Base-by-base conservation (phyloP, 2,797 vertebrate genomes). In the Megaceryle alcyon region DNA sequence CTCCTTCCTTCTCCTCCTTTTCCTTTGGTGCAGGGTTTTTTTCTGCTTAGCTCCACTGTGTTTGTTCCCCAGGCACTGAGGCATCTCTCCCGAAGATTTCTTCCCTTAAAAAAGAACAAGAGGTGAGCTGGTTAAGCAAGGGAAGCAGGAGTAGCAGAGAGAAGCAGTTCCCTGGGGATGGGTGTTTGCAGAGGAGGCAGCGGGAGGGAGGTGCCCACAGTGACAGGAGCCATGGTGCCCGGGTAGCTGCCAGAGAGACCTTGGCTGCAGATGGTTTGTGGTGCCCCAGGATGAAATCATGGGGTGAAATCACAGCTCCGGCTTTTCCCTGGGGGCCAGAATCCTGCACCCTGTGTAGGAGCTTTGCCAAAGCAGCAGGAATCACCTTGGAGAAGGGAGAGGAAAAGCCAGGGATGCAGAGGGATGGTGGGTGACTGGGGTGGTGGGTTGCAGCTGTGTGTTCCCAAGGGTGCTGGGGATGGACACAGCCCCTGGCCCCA, bases 401-500 rank as follows among this genome's bases (percentile, higher is more conserved):
- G 39, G 35, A n/a, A 43, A 61, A 43, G n/a, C 14, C 28, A 14
- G 59, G 51, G 19, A 28, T 2, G 12, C 18, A 41, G 35, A 80
- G 41, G 12, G 35, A 13, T 0, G 3, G 29, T 2, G 54, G 17
- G 12, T 80, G 54, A 49, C 22, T 6, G 0, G 23, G 44, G 7
- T 0, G 4, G 41, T 9, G 35, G 37, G 17, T 31, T 3, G 0
- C 4, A 3, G 44, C 44, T 16, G 60, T 35, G 39, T 1, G 1
- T 14, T 70, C 6, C 3, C 1, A 0, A 4, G 35, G 59, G 44
- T 15, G 6, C 71, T 26, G 35, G 41, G 29, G 43, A 6, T 28
- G 76, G 83, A 14, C 48, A 31, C 4, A 48, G 51, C 7, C 14
- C 33, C 31, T 14, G 2, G 1, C 12, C 22, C 31, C 14, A 2